Evolutionary conservation across 2,888 invertebrate species (phyloP).

Genomic region (Spisula solida): DNA sequence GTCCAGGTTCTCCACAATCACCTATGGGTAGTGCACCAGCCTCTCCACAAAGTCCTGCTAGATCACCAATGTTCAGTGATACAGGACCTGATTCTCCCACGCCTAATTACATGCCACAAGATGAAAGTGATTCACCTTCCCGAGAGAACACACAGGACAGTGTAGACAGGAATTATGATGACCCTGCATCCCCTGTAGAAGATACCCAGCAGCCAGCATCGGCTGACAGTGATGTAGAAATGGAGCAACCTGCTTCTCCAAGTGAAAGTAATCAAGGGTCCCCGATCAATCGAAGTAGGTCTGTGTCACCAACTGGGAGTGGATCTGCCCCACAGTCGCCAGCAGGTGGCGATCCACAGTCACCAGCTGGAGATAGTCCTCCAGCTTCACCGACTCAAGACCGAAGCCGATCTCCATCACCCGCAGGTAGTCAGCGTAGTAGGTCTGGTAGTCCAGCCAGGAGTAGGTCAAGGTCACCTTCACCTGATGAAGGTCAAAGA

Average conservation of each 20-base stretch:
- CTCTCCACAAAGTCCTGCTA: conserved; percentile 22
- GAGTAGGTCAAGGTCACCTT: conserved; percentile 70
- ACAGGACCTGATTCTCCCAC: conserved; percentile 41
- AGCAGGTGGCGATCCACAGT: conserved; percentile 15
- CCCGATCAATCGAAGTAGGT: conserved; percentile 59
- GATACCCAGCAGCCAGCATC: conserved; percentile 40
- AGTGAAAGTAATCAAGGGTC: conserved; percentile 61
- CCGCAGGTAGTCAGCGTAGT: conserved; percentile 61
- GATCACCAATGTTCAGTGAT: conserved; percentile 19
- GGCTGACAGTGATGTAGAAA: conserved; percentile 48
- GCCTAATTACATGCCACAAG: neutral
- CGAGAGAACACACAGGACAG: neutral
- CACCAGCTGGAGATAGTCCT: conserved; percentile 60
- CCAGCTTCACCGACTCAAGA: conserved; percentile 69
- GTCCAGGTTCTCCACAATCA: conserved; percentile 54
- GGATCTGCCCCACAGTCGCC: conserved; percentile 61
- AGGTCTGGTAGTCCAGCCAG: conserved; percentile 61
- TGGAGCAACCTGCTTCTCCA: conserved; percentile 61
- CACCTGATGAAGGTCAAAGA: conserved; percentile 52
- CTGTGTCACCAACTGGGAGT: conserved; percentile 71
- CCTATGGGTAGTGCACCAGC: conserved; percentile 42
- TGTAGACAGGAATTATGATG: conserved; percentile 1
- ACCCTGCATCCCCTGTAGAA: conserved; percentile 38
- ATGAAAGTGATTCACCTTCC: conserved; percentile 6
- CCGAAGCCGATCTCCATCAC: conserved; percentile 71